These are phyloP conservation scores for Microctonus hyperodae DNA, from an alignment of 2,888 invertebrate genomes.

Conservation along the genomic window DNA sequence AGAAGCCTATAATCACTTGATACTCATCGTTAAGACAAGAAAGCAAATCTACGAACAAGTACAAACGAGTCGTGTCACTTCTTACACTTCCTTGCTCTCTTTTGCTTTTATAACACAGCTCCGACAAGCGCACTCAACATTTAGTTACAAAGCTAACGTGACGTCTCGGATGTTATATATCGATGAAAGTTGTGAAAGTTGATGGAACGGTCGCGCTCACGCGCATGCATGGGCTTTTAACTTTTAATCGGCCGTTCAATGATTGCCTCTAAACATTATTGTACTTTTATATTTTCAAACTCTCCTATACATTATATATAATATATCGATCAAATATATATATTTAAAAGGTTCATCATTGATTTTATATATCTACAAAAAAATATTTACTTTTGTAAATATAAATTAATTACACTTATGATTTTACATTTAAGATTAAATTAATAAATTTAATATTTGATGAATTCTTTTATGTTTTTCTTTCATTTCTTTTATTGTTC, in stretches of 20 bases:
- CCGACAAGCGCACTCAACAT: neutral
- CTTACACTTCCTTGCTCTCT: neutral
- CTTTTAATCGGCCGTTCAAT: conserved; percentile 34
- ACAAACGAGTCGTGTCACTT: neutral
- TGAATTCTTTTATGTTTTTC: no score
- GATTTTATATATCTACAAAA: neutral
- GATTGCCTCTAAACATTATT: conserved; percentile 17
- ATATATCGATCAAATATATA: conserved; percentile 8
- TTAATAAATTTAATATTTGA: neutral
- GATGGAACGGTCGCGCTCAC: conserved; percentile 27
- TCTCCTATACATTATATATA: neutral
- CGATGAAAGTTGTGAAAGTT: conserved; percentile 43
- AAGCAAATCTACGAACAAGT: no score
- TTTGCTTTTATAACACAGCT: neutral
- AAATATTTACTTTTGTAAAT: no score
- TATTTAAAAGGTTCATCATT: conserved; percentile 18
- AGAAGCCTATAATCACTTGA: neutral
- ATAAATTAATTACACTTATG: no score
- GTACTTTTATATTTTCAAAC: neutral
- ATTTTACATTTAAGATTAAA: no score
- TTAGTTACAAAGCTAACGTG: neutral
- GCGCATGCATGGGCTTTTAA: conserved; percentile 30
- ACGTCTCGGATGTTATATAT: conserved; percentile 12
- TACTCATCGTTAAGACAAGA: neutral
- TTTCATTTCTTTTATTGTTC: neutral